Base-by-base conservation (phyloP, 1,140 invertebrate species). In the Lucilia sericata region DNA sequence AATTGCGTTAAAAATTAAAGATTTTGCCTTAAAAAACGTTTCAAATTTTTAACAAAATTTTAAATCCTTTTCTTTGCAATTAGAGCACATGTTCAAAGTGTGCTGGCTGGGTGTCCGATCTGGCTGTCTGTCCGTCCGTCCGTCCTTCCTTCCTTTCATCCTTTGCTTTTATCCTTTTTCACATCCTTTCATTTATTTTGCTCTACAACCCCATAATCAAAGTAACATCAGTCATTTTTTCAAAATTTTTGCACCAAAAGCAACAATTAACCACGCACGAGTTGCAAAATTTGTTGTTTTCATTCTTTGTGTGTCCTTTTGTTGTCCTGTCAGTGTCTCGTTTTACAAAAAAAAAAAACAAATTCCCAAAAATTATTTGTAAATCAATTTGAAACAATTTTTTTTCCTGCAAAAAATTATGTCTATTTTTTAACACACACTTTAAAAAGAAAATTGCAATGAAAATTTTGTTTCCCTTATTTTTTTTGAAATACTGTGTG, bases 231-330 rank as follows among this genome's bases (percentile, higher is more conserved):
- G 74, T 76, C 74, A 76, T 36, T 76, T 76, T 36, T 36, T 30
- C 25, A 30, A 42, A 76, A 76, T 76, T 76, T 42, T 75, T 13
- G n/a, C 34, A 30, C 25, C 47, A 82, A 82, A 82, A n/a, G 82
- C 82, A 82, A 70, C 82, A 82, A 82, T 82, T 82, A 82, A 60
- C 42, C 34, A 82, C 82, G 82, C 82, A 82, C 82, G 82, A 82
- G 55, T 74, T 82, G 55, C 60, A 55, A 74, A 8, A 8, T 74
- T 21, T 21, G 21, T 30, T 70, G 2, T 60, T 51, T 25, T 19
- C 19, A 8, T 65, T 82, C 14, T 82, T 55, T 82, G 47, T 82
- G 12, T 34, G 47, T 55, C n/a, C 82, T 25, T 70, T 81, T 81
- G 78, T 81, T 81, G 19, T 55, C 4, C 78, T 81, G 78, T 81